Evolutionary conservation across 2,113 vertebrate species (phyloP).

Genomic region (Amphiprion percula): DNA sequence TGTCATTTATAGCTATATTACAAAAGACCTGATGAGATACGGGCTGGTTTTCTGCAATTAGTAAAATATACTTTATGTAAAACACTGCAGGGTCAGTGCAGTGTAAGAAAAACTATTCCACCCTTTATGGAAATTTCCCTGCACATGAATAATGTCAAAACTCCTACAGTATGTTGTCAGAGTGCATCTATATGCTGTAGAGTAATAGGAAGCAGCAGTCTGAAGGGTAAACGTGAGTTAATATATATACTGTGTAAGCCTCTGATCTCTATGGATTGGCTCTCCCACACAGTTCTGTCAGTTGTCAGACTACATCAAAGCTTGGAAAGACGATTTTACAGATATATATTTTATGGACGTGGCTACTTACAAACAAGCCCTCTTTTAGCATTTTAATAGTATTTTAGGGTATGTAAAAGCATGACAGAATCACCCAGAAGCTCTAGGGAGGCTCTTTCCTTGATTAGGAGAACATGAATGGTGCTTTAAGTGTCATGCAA

Average conservation of each 20-base stretch:
- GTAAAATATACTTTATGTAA: not conserved
- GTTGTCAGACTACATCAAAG: constrained; percentile 50
- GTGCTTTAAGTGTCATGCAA: constrained; percentile 21
- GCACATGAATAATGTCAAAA: constrained; percentile 9
- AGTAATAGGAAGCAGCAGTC: constrained; percentile 3
- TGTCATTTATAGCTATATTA: constrained; percentile 1
- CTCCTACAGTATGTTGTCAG: not conserved
- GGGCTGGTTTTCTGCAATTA: constrained; percentile 12
- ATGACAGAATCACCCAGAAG: not conserved
- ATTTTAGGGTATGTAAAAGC: constrained; percentile 20
- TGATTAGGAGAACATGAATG: not conserved
- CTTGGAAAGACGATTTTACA: constrained; percentile 40
- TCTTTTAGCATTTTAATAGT: constrained; percentile 2
- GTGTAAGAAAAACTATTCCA: not conserved
- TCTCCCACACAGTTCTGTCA: constrained; percentile 34
- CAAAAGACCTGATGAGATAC: not conserved
- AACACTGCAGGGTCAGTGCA: not conserved
- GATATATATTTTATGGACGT: constrained; percentile 22
- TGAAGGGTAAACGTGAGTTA: constrained; percentile 23
- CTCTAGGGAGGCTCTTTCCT: constrained; percentile 10
- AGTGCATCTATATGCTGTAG: not conserved
- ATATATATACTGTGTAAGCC: constrained; percentile 25
- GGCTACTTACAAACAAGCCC: constrained; percentile 19
- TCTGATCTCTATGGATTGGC: not conserved
- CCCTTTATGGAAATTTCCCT: not conserved